Evolutionary conservation across 1,140 invertebrate species (phyloP), one percentile per base, ranked within the genome.

Genomic region (Magallana ariakensis): DNA sequence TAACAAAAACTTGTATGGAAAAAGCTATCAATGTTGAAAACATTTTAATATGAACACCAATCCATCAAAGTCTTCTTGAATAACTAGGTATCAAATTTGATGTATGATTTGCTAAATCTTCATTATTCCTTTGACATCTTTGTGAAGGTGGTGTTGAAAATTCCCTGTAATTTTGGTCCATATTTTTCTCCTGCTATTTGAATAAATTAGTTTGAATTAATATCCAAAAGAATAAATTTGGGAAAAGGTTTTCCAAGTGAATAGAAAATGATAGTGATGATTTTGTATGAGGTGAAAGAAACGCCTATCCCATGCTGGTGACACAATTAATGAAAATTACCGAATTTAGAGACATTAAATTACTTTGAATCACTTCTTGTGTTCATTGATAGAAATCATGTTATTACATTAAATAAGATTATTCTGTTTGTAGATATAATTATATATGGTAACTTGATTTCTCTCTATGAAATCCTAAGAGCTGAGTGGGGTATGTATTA

Each of bases 311-410:
- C 13, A 1, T 46, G 5, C n/a, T 70, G 66, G 7, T 75, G 66
- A 75, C 66, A 70, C 62, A 75, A 75, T 75, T 75, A 26, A 75
- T 75, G 66, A 75, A 75, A 75, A 75, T 75, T 75, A 75, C 26
- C 13, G 22, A 75, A 75, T 75, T 75, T 75, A 75, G 33, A 75
- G 22, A 33, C 22, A 75, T 75, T 75, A 75, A 75, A 75, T 75
- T 26, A 75, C 33, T 26, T 75, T 11, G 22, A 19, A 75, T 75
- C 1, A 15, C 33, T 75, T 26, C 33, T 75, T 33, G 22, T 46
- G 19, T 26, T 75, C 66, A 26, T 75, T 75, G 19, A 75, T 75
- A 75, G 33, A 26, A 26, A 26, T 75, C 33, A 75, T 75, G 66
- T 75, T 33, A 75, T 22, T 22, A 26, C 22, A 75, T 75, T 26